A percentile compares a stretch with the other conserved stretches of the same genome.
These are phyloP conservation scores for Sycophaga agraensis DNA, from an alignment of 1,140 invertebrate genomes.

Conservation along the genomic window DNA sequence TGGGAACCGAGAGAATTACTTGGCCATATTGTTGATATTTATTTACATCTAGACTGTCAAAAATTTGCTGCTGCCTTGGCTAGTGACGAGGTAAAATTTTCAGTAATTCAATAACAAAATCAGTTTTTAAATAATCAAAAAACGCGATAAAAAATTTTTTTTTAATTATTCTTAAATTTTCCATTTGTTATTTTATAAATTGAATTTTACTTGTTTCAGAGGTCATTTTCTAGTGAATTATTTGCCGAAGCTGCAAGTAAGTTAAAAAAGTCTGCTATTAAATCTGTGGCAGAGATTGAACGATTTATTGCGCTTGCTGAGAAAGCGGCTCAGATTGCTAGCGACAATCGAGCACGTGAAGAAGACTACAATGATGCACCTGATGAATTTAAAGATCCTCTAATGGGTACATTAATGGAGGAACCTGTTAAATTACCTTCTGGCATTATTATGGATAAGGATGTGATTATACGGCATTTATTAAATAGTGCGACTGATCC, in stretches of 20 bases:
- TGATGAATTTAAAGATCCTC: constrained; percentile 94
- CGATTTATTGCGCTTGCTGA: constrained; percentile 79
- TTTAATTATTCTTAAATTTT: too few relatives aligned
- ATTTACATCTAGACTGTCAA: constrained; percentile 92
- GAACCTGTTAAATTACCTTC: constrained; percentile 93
- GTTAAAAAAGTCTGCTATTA: constrained; percentile 79
- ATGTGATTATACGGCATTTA: constrained; percentile 91
- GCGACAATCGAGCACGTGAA: constrained; percentile 82
- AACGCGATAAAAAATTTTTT: too few relatives aligned
- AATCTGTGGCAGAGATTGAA: constrained; percentile 79
- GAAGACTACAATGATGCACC: constrained; percentile 95
- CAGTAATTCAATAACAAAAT: not conserved
- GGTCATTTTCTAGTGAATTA: constrained; percentile 89
- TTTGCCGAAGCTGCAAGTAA: constrained; percentile 86
- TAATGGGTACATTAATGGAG: constrained; percentile 97
- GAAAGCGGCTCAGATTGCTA: constrained; percentile 76
- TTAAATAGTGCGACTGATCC: constrained; percentile 96
- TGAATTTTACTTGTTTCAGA: constrained; percentile 61
- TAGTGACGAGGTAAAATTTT: constrained; percentile 74
- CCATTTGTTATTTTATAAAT: too few relatives aligned
- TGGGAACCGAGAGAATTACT: constrained; percentile 93
- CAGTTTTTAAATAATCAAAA: not conserved
- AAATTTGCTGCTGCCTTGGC: constrained; percentile 87
- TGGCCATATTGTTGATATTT: constrained; percentile 92
- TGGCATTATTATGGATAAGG: constrained; percentile 92